Conservation (phyloP, 1,140 invertebrate species). For the Onthophagus taurus region DNA sequence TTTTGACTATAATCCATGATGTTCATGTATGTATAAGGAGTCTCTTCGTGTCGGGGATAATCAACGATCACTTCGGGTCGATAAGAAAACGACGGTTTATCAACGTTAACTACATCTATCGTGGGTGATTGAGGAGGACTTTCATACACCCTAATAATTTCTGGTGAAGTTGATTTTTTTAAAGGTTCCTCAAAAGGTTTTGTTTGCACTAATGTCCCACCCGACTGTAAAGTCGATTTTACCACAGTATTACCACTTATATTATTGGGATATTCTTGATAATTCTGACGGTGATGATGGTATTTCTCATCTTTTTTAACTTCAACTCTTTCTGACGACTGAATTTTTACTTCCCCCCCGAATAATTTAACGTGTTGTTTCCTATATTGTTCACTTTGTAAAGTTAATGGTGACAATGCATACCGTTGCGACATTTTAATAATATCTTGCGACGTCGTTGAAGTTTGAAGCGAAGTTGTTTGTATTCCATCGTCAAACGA, state of each 20-base stretch:
- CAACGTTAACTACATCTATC: conserved; percentile 22
- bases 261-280: conserved; percentile 27
- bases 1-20: conserved; percentile 37
- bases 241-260: conserved; percentile 45
- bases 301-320: conserved; percentile 55
- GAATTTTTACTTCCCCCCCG: conserved; percentile 66
- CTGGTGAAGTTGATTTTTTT: conserved; percentile 9
- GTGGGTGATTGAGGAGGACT: conserved; percentile 21
- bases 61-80: conserved; percentile 5
- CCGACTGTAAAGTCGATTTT: conserved; percentile 62
- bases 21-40: conserved; percentile 27
- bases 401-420: conserved; percentile 20
- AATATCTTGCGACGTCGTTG: conserved; percentile 7
- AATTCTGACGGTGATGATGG: conserved; percentile 21
- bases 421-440: conserved; percentile 16
- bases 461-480: neutral
- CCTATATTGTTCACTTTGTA: conserved; percentile 24
- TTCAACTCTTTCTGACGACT: conserved; percentile 53
- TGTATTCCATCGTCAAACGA: conserved; percentile 30
- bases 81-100: conserved; percentile 23
- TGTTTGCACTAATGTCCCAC: conserved; percentile 57
- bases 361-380: conserved; percentile 59
- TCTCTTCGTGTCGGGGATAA: neutral
- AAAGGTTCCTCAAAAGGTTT: conserved; percentile 19
- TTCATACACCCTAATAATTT: conserved; percentile 30